Conservation (phyloP, 2,888 invertebrate species). For the Hoplodrina blanda region DNA sequence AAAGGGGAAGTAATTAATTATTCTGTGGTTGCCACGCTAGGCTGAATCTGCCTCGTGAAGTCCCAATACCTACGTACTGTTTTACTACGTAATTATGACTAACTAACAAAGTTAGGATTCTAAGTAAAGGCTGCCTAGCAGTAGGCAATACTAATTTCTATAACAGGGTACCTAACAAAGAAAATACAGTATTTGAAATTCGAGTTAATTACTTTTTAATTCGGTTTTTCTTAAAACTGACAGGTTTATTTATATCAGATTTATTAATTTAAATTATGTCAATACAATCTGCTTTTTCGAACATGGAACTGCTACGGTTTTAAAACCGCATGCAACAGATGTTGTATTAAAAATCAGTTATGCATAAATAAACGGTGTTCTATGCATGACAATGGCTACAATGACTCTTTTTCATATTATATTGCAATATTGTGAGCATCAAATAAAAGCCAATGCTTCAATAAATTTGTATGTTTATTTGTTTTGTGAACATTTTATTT, state of each 20-base stretch:
- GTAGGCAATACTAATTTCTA: too few species aligned
- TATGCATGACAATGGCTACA: neutral
- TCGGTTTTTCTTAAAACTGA: neutral
- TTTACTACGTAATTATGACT: neutral
- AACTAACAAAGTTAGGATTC: neutral
- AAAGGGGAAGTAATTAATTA: neutral
- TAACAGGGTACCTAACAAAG: too few species aligned
- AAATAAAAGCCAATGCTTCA: neutral
- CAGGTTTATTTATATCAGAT: neutral
- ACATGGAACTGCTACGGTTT: neutral
- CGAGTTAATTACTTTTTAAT: too few species aligned
- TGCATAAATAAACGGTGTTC: conserved; percentile 13
- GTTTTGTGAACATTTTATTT: neutral
- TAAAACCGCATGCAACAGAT: conserved; percentile 46
- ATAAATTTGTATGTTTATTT: neutral
- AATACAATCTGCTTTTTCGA: conserved; percentile 13
- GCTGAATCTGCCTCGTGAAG: neutral
- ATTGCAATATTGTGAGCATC: neutral
- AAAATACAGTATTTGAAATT: too few species aligned
- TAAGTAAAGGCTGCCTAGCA: neutral
- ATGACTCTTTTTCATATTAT: neutral
- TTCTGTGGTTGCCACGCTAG: neutral
- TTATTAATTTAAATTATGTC: conserved; percentile 3
- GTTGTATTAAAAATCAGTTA: conserved; percentile 36
- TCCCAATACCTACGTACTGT: too few species aligned